Conservation (phyloP, 2,797 vertebrate genomes). For the Xyrichtys novacula region DNA sequence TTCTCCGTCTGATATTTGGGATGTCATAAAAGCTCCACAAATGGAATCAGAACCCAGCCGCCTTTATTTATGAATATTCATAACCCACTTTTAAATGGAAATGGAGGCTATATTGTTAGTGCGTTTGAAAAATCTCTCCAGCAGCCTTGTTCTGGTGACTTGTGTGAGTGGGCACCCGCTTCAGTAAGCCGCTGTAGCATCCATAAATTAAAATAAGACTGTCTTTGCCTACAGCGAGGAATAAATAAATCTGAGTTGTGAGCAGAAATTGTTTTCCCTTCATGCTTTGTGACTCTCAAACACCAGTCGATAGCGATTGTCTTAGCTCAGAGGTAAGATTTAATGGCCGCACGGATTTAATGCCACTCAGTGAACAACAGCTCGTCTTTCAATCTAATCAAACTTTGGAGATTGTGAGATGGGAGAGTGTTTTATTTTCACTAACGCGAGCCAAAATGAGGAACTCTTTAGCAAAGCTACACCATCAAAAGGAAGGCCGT, state of each 20-base stretch:
- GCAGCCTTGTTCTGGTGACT: constrained; percentile 66
- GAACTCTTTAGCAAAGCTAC: constrained; percentile 1
- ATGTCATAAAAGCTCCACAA: constrained; percentile 60
- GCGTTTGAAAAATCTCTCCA: constrained; percentile 69
- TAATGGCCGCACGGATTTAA: constrained; percentile 69
- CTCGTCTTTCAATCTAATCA: constrained; percentile 54
- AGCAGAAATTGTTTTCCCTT: constrained; percentile 80
- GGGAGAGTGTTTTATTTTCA: not conserved
- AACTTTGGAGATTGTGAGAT: constrained; percentile 8
- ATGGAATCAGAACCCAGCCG: constrained; percentile 70
- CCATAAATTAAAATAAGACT: constrained; percentile 83
- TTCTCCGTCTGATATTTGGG: constrained; percentile 62
- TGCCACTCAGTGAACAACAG: constrained; percentile 46
- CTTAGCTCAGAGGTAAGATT: constrained; percentile 78
- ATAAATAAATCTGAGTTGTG: constrained; percentile 83
- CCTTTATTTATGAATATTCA: constrained; percentile 80
- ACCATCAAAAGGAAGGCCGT: no score
- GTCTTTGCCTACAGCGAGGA: constrained; percentile 81
- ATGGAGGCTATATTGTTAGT: constrained; percentile 68
- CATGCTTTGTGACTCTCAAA: constrained; percentile 72
- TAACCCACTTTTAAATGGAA: constrained; percentile 71
- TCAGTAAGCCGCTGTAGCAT: constrained; percentile 73
- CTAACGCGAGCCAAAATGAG: constrained; percentile 17
- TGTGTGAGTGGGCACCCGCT: constrained; percentile 69
- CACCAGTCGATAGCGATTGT: constrained; percentile 75